These are phyloP conservation scores for Rotaria magnacalcarata DNA, from an alignment of 2,888 invertebrate species.

Conservation along the genomic window DNA sequence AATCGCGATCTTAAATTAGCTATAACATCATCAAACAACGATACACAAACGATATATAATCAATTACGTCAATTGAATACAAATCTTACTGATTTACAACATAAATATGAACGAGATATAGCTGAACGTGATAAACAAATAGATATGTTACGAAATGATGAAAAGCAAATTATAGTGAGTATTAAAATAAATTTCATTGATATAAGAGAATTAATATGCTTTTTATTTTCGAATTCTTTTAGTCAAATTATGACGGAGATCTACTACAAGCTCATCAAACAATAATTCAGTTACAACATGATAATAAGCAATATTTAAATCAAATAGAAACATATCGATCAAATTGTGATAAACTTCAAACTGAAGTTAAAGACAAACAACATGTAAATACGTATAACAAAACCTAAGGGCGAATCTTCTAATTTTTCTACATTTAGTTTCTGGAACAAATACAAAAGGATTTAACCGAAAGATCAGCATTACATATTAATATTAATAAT, in stretches of 20 bases:
- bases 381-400: background rate
- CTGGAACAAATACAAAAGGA: constrained; percentile 23
- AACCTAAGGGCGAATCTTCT: background rate
- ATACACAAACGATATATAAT: background rate
- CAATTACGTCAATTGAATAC: background rate
- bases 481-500: background rate
- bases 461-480: background rate
- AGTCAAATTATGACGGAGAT: background rate
- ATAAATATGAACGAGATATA: constrained; percentile 14
- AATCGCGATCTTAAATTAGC: background rate
- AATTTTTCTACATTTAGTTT: background rate
- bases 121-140: background rate
- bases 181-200: too few relatives aligned
- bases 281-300: background rate
- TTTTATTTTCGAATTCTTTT: background rate
- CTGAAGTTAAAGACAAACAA: background rate
- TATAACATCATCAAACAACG: background rate
- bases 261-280: background rate
- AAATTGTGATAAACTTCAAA: background rate
- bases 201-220: too few relatives aligned
- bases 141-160: background rate
- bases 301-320: background rate
- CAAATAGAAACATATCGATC: background rate
- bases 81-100: background rate
- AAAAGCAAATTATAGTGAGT: background rate